phyloP scores from a whole-genome alignment of 2,888 invertebrate species.

The Hydroisotoma schaefferi region DNA sequence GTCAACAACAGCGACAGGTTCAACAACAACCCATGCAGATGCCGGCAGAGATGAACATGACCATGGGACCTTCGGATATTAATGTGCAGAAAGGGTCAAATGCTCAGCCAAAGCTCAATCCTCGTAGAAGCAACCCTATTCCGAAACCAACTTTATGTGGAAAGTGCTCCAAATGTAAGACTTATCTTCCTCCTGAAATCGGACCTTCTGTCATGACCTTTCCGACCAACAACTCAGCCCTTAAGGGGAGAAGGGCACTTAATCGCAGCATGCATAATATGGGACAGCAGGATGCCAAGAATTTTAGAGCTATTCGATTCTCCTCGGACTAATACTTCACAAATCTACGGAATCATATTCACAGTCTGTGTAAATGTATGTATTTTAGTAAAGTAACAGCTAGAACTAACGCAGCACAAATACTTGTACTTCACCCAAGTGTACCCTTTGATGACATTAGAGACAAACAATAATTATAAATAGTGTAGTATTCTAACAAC shows the following conservation, averaged over 20 bases:
- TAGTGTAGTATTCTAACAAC: too few relatives aligned
- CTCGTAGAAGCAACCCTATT: too few relatives aligned
- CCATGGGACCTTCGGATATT: too few relatives aligned
- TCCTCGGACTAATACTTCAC: background rate
- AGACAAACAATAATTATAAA: too few relatives aligned
- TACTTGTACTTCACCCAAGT: too few relatives aligned
- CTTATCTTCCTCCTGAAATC: constrained; percentile 10
- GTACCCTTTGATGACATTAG: too few relatives aligned
- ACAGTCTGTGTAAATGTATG: background rate
- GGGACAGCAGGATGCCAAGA: constrained; percentile 25
- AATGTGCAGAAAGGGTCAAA: too few relatives aligned
- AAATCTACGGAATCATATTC: background rate
- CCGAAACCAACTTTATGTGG: constrained; percentile 39
- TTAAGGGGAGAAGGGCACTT: background rate
- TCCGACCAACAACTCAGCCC: constrained; percentile 14
- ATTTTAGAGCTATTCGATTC: constrained; percentile 26
- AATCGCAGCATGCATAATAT: constrained; percentile 7
- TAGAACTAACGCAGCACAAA: too few relatives aligned
- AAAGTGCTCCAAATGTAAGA: constrained; percentile 39
- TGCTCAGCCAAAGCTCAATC: too few relatives aligned
- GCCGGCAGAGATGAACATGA: too few relatives aligned
- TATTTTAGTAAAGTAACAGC: background rate
- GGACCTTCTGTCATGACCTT: constrained; percentile 21
- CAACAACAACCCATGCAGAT: background rate
- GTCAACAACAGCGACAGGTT: background rate